These are phyloP conservation scores for Procavia capensis DNA, from an alignment of 2,113 vertebrate species.

Conservation along the genomic window DNA sequence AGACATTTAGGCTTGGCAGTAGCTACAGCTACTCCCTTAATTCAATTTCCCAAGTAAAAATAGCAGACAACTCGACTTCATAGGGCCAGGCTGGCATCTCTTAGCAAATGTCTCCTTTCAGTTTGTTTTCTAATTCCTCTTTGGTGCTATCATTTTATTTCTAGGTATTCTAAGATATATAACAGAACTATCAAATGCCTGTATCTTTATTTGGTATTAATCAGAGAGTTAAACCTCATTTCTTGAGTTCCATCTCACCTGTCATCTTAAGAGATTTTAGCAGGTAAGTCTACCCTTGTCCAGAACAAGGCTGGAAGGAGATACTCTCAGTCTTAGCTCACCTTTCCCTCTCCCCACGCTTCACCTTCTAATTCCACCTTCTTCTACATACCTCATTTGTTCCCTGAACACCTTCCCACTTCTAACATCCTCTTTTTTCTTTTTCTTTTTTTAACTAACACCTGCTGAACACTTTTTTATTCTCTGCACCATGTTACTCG, in stretches of 20 bases:
- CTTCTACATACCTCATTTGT: background rate
- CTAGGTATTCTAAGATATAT: background rate
- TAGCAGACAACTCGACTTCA: background rate
- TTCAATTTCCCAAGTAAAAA: conserved; percentile 46
- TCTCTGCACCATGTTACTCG: background rate
- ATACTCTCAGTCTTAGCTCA: background rate
- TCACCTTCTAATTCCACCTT: background rate
- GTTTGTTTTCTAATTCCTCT: background rate
- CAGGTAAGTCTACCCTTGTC: background rate
- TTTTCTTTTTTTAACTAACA: background rate
- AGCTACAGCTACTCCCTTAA: background rate
- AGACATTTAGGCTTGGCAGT: conserved; percentile 33
- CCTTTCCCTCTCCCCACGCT: background rate
- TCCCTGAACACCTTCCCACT: background rate
- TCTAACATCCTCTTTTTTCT: background rate
- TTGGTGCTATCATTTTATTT: background rate
- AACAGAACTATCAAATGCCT: background rate
- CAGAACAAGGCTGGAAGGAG: background rate
- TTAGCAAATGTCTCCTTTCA: background rate
- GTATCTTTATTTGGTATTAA: background rate
- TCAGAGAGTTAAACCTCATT: background rate
- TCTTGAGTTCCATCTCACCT: background rate
- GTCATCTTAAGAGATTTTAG: background rate
- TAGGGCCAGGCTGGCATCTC: background rate
- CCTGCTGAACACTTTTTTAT: background rate